Conservation (phyloP, 2,888 invertebrate species). For the Trichopria drosophilae region DNA sequence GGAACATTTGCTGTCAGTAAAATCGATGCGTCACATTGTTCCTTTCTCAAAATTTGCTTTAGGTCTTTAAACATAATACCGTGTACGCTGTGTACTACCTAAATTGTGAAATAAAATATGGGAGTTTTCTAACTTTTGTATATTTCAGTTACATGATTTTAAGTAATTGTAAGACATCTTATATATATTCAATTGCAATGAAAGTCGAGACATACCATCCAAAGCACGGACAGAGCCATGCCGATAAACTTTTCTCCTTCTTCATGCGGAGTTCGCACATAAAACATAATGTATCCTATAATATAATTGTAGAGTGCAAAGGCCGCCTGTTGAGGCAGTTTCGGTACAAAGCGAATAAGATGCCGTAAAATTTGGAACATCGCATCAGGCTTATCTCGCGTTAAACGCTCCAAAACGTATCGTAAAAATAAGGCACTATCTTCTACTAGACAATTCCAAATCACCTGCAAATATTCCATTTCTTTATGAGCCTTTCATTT, state of each 20-base stretch:
- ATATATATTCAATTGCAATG: background rate
- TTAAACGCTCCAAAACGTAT: conserved; percentile 92
- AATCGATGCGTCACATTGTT: conserved; percentile 98
- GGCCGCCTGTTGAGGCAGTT: conserved; percentile 94
- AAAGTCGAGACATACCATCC: conserved; percentile 74
- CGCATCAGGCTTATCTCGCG: conserved; percentile 88
- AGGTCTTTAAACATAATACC: conserved; percentile 99
- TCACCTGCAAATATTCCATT: conserved; percentile 66
- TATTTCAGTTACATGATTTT: background rate
- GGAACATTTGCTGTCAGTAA: conserved; percentile 98
- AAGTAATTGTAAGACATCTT: background rate
- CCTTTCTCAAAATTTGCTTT: conserved; percentile 96
- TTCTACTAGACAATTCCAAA: conserved; percentile 97
- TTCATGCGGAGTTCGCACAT: conserved; percentile 94
- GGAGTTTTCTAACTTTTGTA: background rate
- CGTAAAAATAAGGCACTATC: conserved; percentile 94
- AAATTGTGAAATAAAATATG: conserved; percentile 31
- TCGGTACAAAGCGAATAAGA: conserved; percentile 88
- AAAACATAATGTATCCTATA: conserved; percentile 99
- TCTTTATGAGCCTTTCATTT: background rate
- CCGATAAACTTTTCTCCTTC: conserved; percentile 93
- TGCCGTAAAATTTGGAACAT: conserved; percentile 93
- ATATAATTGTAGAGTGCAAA: conserved; percentile 98
- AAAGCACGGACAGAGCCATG: conserved; percentile 89
- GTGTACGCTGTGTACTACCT: conserved; percentile 97